A percentile compares a stretch with the other conserved stretches of the same genome.
Conservation (phyloP, 2,797 vertebrate species). For the Notolabrus celidotus region DNA sequence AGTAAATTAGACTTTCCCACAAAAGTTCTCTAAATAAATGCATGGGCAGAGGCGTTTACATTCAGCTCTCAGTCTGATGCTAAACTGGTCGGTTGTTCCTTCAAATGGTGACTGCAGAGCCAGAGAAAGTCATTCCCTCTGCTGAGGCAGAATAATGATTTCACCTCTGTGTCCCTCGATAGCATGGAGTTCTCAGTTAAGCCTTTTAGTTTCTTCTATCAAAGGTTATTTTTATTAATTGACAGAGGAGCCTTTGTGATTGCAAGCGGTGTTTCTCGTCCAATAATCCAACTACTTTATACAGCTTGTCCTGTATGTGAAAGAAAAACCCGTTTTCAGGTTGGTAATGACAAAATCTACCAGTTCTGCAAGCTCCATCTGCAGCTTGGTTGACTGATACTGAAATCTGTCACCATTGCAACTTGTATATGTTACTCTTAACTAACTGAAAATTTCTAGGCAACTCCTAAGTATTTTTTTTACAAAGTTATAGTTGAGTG, state of each 20-base stretch:
- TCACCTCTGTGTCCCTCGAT: constrained; percentile 36
- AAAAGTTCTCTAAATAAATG: constrained; percentile 6
- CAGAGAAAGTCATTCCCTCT: constrained; percentile 12
- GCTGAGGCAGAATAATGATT: constrained; percentile 28
- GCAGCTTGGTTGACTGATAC: too few relatives aligned
- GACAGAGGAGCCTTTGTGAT: neutral
- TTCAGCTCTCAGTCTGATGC: constrained; percentile 11
- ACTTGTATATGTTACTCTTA: too few relatives aligned
- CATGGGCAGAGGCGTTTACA: constrained; percentile 15
- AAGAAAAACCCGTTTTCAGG: neutral
- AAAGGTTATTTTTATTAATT: constrained; percentile 15
- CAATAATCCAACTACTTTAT: too few relatives aligned
- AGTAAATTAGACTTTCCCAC: constrained; percentile 4
- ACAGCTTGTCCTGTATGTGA: too few relatives aligned
- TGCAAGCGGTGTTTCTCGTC: neutral
- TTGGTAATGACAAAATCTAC: too few relatives aligned
- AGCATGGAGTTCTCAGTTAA: constrained; percentile 32
- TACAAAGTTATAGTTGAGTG: too few relatives aligned
- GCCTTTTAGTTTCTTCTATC: constrained; percentile 9
- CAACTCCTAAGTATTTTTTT: too few relatives aligned
- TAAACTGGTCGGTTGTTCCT: constrained; percentile 5
- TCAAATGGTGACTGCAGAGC: constrained; percentile 21
- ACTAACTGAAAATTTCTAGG: too few relatives aligned
- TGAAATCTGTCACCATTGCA: too few relatives aligned
- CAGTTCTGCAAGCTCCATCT: too few relatives aligned